These are phyloP conservation scores for Malurus splendens DNA, from an alignment of 2,797 vertebrate species.

Conservation along the genomic window DNA sequence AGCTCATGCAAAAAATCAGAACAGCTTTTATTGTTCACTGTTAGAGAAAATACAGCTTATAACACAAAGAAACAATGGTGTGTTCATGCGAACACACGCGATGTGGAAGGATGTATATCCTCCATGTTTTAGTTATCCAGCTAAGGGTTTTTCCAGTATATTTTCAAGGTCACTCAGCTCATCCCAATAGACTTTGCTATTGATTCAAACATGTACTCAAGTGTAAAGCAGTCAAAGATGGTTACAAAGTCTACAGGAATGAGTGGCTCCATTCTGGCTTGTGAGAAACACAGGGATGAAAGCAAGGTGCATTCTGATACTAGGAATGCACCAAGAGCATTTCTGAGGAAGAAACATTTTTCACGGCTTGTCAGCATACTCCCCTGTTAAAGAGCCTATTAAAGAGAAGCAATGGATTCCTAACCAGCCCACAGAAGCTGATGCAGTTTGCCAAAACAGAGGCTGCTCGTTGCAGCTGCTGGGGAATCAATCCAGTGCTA, in stretches of 20 bases:
- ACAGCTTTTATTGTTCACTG: constrained; percentile 62
- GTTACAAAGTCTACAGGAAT: neutral
- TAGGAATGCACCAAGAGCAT: neutral
- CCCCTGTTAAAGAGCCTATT: neutral
- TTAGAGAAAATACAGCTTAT: constrained; percentile 34
- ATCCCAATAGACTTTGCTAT: neutral
- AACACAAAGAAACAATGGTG: neutral
- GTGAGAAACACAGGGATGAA: neutral
- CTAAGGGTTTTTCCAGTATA: neutral
- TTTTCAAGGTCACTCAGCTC: neutral
- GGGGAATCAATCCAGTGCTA: neutral
- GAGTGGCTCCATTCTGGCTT: neutral
- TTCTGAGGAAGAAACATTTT: constrained; percentile 9
- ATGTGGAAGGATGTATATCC: neutral
- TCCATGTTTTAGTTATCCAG: constrained; percentile 6
- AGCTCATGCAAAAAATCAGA: constrained; percentile 25
- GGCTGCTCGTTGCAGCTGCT: neutral
- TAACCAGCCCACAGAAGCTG: neutral
- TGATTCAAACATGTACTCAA: neutral
- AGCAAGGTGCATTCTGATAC: neutral
- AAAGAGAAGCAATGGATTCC: neutral
- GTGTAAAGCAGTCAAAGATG: neutral
- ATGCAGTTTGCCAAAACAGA: neutral
- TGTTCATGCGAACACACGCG: neutral
- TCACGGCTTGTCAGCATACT: neutral